Evolutionary conservation across 1,140 invertebrate genomes (phyloP).

Genomic region (Cataglyphis hispanica): DNA sequence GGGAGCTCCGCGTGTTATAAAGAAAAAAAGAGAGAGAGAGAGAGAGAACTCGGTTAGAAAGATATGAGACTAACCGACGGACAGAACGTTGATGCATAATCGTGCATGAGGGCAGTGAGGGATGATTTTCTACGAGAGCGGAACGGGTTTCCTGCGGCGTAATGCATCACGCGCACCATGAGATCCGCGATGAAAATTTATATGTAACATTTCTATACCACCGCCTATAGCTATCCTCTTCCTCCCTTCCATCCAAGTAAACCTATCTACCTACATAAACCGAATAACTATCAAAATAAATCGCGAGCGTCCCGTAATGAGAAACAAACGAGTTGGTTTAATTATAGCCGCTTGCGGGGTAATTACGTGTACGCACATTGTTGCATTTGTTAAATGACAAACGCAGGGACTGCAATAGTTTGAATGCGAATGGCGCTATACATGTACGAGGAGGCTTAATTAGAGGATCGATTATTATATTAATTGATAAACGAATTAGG

Average conservation of each 20-base stretch:
- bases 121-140: conserved; percentile 34
- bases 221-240: neutral
- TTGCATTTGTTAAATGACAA: conserved; percentile 50
- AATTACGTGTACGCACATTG: conserved; percentile 32
- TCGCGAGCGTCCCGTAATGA: conserved; percentile 5
- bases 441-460: conserved; percentile 11
- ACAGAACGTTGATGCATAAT: conserved; percentile 62
- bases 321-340: conserved; percentile 56
- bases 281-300: conserved; percentile 25
- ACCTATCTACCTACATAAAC: conserved; percentile 18
- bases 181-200: conserved; percentile 49
- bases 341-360: conserved; percentile 25
- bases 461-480: conserved; percentile 5
- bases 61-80: conserved; percentile 24
- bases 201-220: conserved; percentile 35
- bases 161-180: conserved; percentile 34
- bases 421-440: neutral
- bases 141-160: conserved; percentile 43
- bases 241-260: neutral
- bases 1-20: conserved; percentile 5
- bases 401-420: neutral
- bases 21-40: too few relatives aligned
- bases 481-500: conserved; percentile 12
- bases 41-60: neutral
- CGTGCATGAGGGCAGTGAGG: conserved; percentile 44